These are phyloP conservation scores for Cotesia chilonis DNA, from an alignment of 1,140 invertebrate species.

Conservation along the genomic window DNA sequence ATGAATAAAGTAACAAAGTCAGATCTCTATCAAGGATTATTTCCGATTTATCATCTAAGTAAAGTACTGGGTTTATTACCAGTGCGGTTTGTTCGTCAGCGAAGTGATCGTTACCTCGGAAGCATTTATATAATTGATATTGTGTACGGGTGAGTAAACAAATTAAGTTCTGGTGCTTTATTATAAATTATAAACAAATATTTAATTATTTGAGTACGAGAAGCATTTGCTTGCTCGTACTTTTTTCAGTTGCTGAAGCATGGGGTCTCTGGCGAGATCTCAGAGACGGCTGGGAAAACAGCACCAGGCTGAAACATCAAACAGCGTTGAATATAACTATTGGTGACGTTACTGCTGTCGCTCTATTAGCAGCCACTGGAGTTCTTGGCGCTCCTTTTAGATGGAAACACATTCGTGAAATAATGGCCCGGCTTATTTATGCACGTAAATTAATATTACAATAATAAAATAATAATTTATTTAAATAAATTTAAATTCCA, in stretches of 20 bases:
- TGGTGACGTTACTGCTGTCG: constrained; percentile 55
- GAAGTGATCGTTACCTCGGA: constrained; percentile 44
- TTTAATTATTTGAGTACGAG: constrained; percentile 1
- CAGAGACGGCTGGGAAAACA: constrained; percentile 58
- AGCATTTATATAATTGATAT: constrained; percentile 42
- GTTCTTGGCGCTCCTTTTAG: constrained; percentile 51
- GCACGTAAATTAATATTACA: constrained; percentile 38
- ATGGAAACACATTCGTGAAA: constrained; percentile 52
- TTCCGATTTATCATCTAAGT: constrained; percentile 54
- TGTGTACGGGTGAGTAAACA: constrained; percentile 49
- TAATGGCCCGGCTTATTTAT: constrained; percentile 53
- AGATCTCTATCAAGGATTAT: constrained; percentile 50
- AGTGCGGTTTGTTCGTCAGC: constrained; percentile 44
- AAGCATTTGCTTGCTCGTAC: constrained; percentile 44
- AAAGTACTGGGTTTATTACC: constrained; percentile 54
- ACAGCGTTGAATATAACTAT: constrained; percentile 56
- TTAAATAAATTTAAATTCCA: constrained; percentile 33
- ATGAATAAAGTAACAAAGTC: constrained; percentile 41
- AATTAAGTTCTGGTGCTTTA: no score
- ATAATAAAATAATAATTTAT: constrained; percentile 12
- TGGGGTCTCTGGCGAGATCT: constrained; percentile 60
- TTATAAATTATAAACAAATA: no score
- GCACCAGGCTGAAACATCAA: constrained; percentile 57
- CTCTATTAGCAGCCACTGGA: constrained; percentile 44
- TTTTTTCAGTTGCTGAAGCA: constrained; percentile 45